These are phyloP conservation scores for Neodiprion fabricii DNA, from an alignment of 1,140 invertebrate genomes.

Conservation along the genomic window DNA sequence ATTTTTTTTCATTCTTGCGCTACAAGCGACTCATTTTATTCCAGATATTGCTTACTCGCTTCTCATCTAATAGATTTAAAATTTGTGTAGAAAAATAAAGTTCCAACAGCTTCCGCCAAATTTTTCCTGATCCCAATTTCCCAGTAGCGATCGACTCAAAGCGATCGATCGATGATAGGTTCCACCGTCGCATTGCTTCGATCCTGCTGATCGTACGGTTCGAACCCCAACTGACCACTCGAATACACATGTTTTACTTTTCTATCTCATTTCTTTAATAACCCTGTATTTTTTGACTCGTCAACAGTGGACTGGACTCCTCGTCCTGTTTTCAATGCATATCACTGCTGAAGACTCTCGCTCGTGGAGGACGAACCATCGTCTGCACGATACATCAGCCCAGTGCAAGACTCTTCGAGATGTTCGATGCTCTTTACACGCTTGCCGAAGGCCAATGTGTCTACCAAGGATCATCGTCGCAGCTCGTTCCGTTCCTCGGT, in stretches of 20 bases:
- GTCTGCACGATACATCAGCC: slow-evolving; percentile 99
- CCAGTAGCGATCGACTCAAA: no score
- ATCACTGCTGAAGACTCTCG: slow-evolving; percentile 84
- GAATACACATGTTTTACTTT: slow-evolving; percentile 5
- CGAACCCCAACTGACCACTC: no score
- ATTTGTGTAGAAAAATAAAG: no score
- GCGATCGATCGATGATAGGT: no score
- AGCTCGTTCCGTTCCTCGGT: slow-evolving; percentile 87
- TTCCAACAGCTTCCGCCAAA: no score
- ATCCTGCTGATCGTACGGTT: no score
- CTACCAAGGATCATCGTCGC: slow-evolving; percentile 86
- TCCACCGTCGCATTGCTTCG: no score
- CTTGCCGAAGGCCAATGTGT: slow-evolving; percentile 93
- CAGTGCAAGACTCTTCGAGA: slow-evolving; percentile 93
- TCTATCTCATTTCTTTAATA: slow-evolving; percentile 3
- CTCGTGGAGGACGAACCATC: slow-evolving; percentile 89
- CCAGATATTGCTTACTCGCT: no score
- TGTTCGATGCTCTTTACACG: slow-evolving; percentile 96
- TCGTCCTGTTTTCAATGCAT: slow-evolving; percentile 95
- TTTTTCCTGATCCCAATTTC: no score
- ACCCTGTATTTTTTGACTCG: not conserved
- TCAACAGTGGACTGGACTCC: slow-evolving; percentile 86
- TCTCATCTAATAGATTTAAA: no score
- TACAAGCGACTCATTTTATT: no score
- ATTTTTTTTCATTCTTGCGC: no score